A percentile compares a stretch with the other conserved stretches of the same genome.
Conservation (phyloP, 2,797 vertebrate genomes). For the Pteronotus mesoamericanus region DNA sequence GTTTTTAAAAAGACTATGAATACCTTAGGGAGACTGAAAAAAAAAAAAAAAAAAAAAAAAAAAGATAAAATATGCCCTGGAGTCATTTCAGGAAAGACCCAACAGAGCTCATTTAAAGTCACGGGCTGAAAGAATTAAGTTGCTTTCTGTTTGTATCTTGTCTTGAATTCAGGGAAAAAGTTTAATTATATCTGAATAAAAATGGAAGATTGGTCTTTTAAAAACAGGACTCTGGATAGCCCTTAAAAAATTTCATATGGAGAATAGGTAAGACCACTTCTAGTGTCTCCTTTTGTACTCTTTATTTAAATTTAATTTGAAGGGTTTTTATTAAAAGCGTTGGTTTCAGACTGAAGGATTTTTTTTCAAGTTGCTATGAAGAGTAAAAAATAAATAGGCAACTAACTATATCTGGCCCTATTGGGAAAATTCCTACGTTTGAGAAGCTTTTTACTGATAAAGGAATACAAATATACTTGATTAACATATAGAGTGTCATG, state of each 20-base stretch:
- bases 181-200: neutral
- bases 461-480: neutral
- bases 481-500: neutral
- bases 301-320: slow-evolving; percentile 28
- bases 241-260: neutral
- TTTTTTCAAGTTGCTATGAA: neutral
- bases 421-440: neutral
- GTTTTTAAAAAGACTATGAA: neutral
- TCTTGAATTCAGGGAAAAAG: neutral
- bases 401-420: neutral
- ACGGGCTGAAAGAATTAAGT: neutral
- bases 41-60: neutral
- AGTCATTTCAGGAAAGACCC: neutral
- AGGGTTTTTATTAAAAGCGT: slow-evolving; percentile 3
- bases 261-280: neutral
- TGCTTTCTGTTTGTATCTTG: neutral
- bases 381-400: neutral
- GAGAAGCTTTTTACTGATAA: neutral
- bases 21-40: neutral
- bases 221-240: neutral
- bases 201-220: neutral
- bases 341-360: neutral
- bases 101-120: neutral
- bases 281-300: neutral
- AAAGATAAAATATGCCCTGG: neutral